These are phyloP conservation scores for Pinna nobilis DNA, from an alignment of 1,140 invertebrate species.

Conservation along the genomic window DNA sequence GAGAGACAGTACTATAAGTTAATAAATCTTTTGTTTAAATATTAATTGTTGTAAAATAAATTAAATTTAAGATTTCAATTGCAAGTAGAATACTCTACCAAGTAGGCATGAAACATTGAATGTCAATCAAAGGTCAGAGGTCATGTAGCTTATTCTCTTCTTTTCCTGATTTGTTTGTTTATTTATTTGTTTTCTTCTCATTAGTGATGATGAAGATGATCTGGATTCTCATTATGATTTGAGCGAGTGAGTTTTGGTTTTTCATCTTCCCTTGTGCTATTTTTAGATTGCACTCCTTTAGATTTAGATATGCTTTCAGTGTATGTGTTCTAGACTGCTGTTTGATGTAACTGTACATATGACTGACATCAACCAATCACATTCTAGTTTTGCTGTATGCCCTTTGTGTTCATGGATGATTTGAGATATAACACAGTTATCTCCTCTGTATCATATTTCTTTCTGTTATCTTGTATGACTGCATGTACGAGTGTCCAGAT, in stretches of 20 bases:
- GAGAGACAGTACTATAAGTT: no score
- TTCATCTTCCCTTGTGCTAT: not conserved
- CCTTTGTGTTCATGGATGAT: not conserved
- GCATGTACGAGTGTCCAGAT: no score
- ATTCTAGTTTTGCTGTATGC: not conserved
- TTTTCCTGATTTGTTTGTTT: constrained; percentile 17
- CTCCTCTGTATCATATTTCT: no score
- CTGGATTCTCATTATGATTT: constrained; percentile 15
- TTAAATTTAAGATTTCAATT: no score
- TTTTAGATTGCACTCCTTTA: no score
- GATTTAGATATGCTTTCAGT: not conserved
- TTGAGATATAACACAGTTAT: no score
- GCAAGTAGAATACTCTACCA: no score
- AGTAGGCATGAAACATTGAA: no score
- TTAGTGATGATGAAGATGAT: constrained; percentile 25
- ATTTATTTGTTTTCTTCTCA: constrained; percentile 12
- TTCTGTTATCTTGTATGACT: no score
- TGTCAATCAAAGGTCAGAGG: not conserved
- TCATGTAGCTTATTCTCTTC: not conserved
- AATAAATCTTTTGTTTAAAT: no score
- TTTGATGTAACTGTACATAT: not conserved
- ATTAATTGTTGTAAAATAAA: no score
- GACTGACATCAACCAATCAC: not conserved
- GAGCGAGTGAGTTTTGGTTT: constrained; percentile 28
- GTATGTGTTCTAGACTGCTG: not conserved